These are phyloP conservation scores for Nysson spinosus DNA, from an alignment of 2,888 invertebrate species.

Conservation along the genomic window DNA sequence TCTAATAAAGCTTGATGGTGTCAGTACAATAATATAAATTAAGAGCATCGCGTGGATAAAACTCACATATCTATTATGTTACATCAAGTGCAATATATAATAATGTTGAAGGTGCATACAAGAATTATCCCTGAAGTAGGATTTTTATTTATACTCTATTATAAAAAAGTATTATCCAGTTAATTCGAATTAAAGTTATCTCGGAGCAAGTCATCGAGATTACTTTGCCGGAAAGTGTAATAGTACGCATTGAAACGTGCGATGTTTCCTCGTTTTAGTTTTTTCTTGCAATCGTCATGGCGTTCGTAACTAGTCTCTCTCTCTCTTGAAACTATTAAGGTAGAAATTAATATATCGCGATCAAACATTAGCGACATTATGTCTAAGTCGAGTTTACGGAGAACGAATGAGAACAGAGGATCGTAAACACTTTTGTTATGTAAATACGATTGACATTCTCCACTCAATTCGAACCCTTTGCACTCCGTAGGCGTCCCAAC, in stretches of 20 bases:
- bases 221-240: background rate
- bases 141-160: too few relatives aligned
- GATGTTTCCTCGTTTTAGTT: too few relatives aligned
- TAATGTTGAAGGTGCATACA: conserved; percentile 19
- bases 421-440: background rate
- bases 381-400: conserved; percentile 43
- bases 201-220: too few relatives aligned
- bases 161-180: too few relatives aligned
- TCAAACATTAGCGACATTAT: conserved; percentile 26
- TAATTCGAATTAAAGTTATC: too few relatives aligned
- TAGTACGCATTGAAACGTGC: conserved; percentile 13
- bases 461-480: too few relatives aligned
- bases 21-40: conserved; percentile 11
- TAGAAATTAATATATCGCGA: conserved; percentile 15
- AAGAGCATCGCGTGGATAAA: conserved; percentile 31
- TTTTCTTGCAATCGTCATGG: conserved; percentile 25
- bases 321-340: conserved; percentile 8
- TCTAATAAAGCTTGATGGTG: too few relatives aligned
- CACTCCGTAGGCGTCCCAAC: too few relatives aligned
- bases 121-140: too few relatives aligned
- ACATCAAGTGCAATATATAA: conserved; percentile 36
- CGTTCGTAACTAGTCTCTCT: conserved; percentile 21
- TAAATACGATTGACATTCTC: too few relatives aligned
- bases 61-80: conserved; percentile 22
- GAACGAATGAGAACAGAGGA: conserved; percentile 10